Evolutionary conservation across 1,140 invertebrate genomes (phyloP), one percentile per base, ranked within the genome.

Genomic region (Zaprionus camerounensis): DNA sequence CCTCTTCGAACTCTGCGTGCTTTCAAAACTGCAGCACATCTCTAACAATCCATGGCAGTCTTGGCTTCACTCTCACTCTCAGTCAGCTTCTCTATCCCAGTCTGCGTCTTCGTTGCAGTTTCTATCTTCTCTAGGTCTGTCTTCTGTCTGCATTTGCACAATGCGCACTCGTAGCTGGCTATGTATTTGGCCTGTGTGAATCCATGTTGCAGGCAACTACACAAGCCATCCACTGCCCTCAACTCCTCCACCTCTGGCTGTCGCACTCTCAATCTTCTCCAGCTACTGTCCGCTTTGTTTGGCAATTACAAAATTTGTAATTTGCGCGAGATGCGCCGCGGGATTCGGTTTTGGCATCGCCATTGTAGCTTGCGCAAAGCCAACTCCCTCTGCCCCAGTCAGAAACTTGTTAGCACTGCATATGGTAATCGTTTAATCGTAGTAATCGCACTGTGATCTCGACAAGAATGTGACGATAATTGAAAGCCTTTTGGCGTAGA

Each of bases 141-240:
- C 83, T 83, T 88, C 84, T 84, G 84, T 84, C 84, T 88, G 84
- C 84, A 88, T 87, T 87, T 88, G 81, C 84, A 88, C 84, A 88
- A 88, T 87, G 77, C 78, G 84, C 78, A 68, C 81, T 67, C 41
- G 80, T 68, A 78, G 76, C 69, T 79, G 76, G 77, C 81, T 57
- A 53, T 28, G 71, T 88, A 71, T 71, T 64, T 71, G 26, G 62
- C 53, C 75, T 87, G 84, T 87, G 83, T 80, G 75, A 76, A 66
- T 76, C 69, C 17, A 61, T 46, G 49, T n/a, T 20, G 13, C 4
- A 31, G 58, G 13, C 28, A 38, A 15, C 13, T 13, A 15, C 9
- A 34, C 31, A 34, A 34, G 9, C 31, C 31, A 20, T n/a, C 62
- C 24, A 17, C 34, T 51, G n/a, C 17, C 44, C 12, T 41, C 9